Base-by-base conservation (phyloP, 2,888 invertebrate genomes). In the Neoascia interrupta region DNA sequence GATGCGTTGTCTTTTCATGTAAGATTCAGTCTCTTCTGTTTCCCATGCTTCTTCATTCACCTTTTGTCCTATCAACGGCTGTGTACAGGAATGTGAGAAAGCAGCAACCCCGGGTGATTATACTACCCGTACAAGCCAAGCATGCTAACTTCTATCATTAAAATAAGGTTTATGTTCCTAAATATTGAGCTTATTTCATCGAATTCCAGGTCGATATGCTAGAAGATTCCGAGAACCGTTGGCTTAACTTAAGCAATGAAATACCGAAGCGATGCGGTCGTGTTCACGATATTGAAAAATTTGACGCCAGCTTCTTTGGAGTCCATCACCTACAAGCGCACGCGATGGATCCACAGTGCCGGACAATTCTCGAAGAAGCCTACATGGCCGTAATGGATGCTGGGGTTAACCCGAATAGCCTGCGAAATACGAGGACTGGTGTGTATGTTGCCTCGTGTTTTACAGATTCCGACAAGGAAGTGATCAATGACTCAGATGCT, bases 341-440 rank as follows among this genome's bases (percentile, higher is more conserved):
- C 82, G 91, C 91, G 58, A 92, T 94, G 91, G 93, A 94, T 84
- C 94, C 94, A 0, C 93, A 93, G 90, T 92, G 94, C 84, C 90
- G 95, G 80, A 90, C 94, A 69, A 87, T 95, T 54, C 87, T 95
- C 75, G 95, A 94, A 87, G 92, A 92, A 81, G 91, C 93, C 0
- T 93, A 92, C 84, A 94, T 94, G 86, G 93, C 93, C 69, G 90
- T 94, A 31, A 90, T 94, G 72, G 94, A 95, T 89, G 92, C 94
- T 82, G 91, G 91, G 88, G 61, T 91, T 11, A 92, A 93, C 86
- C 94, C 94, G 10, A 87, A 89, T 26, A 87, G 89, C 3, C 84
- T 94, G 6, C 89, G 92, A 31, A 94, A 93, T 1, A 19, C 90
- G 0, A 91, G 90, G 74, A 93, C 92, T 2, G 94, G 93, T 26